phyloP scores from a whole-genome alignment of 2,797 vertebrate genomes.

The Coregonus suidteri region DNA sequence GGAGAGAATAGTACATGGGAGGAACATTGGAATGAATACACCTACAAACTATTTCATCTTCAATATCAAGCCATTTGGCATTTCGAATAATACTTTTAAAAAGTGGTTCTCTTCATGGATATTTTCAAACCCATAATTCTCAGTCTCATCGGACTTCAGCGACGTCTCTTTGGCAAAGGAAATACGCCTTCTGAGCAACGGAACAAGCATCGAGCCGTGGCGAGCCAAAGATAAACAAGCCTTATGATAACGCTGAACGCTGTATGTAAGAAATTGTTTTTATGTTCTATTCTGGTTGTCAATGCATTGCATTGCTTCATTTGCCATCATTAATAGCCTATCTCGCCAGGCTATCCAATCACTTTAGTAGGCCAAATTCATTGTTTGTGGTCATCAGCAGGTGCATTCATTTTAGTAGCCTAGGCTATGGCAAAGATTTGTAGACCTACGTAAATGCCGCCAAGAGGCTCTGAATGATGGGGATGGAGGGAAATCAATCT shows the following conservation, averaged over 20 bases:
- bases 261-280: constrained; percentile 63
- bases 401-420: background rate
- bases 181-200: constrained; percentile 69
- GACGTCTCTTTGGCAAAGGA: constrained; percentile 60
- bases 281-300: background rate
- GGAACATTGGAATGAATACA: constrained; percentile 16
- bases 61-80: constrained; percentile 4
- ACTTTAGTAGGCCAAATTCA: background rate
- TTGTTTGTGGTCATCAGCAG: background rate
- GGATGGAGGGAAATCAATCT: too few species aligned
- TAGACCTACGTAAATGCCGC: background rate
- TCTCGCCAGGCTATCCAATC: background rate
- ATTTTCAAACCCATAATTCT: constrained; percentile 50
- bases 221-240: constrained; percentile 76
- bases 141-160: constrained; percentile 56
- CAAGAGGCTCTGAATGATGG: background rate
- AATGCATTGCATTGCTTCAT: background rate
- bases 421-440: background rate
- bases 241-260: constrained; percentile 74
- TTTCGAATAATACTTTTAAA: constrained; percentile 46
- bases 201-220: constrained; percentile 69
- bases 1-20: constrained; percentile 37
- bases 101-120: constrained; percentile 62
- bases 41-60: constrained; percentile 12
- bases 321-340: background rate